Conservation (phyloP, 2,797 vertebrate genomes). For the Acrocephalus scirpaceus region DNA sequence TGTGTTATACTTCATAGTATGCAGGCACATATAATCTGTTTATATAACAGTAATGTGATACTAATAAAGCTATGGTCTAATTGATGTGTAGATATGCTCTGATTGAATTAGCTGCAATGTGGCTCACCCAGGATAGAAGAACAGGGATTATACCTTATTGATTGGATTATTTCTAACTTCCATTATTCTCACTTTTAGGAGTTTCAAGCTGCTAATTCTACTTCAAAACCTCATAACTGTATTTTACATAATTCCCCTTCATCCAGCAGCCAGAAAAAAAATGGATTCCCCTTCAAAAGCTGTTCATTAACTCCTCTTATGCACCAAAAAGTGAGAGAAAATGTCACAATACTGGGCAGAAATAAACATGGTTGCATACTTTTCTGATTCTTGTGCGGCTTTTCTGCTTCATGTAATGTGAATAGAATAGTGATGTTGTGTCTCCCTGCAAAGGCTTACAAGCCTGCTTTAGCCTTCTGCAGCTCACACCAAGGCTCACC, state of each 20-base stretch:
- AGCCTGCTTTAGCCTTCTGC: background rate
- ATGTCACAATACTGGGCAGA: background rate
- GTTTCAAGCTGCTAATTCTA: background rate
- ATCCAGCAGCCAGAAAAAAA: background rate
- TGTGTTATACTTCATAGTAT: background rate
- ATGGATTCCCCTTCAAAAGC: background rate
- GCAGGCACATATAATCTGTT: background rate
- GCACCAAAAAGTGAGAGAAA: background rate
- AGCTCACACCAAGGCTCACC: background rate
- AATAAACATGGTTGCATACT: background rate
- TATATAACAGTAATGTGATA: background rate
- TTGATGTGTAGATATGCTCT: background rate
- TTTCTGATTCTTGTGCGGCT: background rate
- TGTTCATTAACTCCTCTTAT: background rate
- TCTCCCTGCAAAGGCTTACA: background rate
- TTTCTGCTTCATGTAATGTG: background rate
- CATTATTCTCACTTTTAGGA: background rate
- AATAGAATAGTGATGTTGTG: background rate
- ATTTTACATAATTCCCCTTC: background rate
- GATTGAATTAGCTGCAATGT: background rate
- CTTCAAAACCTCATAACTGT: background rate
- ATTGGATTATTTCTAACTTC: background rate
- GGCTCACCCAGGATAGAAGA: background rate
- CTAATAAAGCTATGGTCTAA: background rate
- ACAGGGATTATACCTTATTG: background rate